Percentiles rank a stretch among this genome's conserved stretches.
These are phyloP conservation scores for Cancer borealis DNA, from an alignment of 2,888 invertebrate genomes.

Conservation along the genomic window DNA sequence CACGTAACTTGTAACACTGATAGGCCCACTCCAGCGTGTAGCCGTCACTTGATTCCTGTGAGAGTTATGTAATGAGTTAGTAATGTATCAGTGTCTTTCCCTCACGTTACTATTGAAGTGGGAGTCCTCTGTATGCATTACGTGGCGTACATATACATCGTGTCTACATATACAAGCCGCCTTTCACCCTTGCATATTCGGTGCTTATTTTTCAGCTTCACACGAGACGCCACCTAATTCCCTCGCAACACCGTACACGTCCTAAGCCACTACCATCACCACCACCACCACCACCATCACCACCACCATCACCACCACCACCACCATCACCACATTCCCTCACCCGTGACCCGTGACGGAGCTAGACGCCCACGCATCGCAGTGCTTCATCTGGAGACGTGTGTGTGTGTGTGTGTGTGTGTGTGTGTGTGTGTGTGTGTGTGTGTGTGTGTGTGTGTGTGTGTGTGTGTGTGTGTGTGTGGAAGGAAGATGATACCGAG, in stretches of 20 bases:
- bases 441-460: no score
- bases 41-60: not conserved
- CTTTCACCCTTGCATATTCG: not conserved
- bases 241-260: not conserved
- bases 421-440: no score
- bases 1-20: no score
- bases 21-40: no score
- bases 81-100: not conserved
- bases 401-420: no score
- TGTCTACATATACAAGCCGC: not conserved
- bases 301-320: no score
- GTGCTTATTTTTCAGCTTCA: not conserved
- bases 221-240: not conserved
- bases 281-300: no score
- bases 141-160: not conserved
- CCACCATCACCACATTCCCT: not conserved
- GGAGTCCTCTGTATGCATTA: not conserved
- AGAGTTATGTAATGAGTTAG: not conserved
- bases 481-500: no score
- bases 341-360: not conserved
- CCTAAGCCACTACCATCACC: not conserved
- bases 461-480: no score
- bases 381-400: no score
- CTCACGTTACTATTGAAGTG: not conserved
- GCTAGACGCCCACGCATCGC: not conserved